Base-by-base conservation (phyloP, 2,113 vertebrate species). In the Empidonax alnorum region DNA sequence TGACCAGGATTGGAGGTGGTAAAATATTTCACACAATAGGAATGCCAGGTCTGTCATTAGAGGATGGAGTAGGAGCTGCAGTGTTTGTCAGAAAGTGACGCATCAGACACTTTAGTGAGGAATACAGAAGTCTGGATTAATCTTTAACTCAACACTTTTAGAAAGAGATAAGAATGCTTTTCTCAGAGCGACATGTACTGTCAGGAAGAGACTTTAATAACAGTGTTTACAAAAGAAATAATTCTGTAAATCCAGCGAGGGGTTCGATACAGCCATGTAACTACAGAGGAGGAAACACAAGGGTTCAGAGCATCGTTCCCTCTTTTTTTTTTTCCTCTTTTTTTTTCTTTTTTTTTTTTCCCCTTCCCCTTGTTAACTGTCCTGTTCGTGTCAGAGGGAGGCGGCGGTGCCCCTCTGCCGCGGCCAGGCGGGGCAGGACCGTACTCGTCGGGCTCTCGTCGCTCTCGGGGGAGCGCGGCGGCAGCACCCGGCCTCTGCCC, bases 71-170 rank as follows among this genome's bases (percentile, higher is more conserved):
- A 96, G 96, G 96, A 98, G 97, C 95, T 95, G 96, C 82, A 92
- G 94, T 94, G 97, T 97, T 97, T 97, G 97, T 97, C 97, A 97
- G 97, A 95, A 96, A 98, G 97, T 96, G 91, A 95, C 91, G 30
- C 42, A 25, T 97, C 94, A 68, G 97, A 82, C 3, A 20, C 88
- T 84, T 97, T 95, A 89, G 92, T 96, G 92, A 87, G 92, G 96
- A 97, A 96, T 94, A 97, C 89, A 97, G 97, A 97, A 98, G 94
- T 97, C 95, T 62, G 78, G 92, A 96, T 92, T 90, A 89, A 95
- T 97, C 97, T 96, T 90, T 95, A 97, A 96, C 96, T 96, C 63
- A 52, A 95, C 87, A 87, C 84, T 74, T 96, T 91, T 87, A 94
- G 74, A 75, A 94, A 94, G 62, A 91, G 84, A 19, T 90, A 97